Base-by-base conservation (phyloP, 2,888 invertebrate species). In the Torymus aiolomorphi region DNA sequence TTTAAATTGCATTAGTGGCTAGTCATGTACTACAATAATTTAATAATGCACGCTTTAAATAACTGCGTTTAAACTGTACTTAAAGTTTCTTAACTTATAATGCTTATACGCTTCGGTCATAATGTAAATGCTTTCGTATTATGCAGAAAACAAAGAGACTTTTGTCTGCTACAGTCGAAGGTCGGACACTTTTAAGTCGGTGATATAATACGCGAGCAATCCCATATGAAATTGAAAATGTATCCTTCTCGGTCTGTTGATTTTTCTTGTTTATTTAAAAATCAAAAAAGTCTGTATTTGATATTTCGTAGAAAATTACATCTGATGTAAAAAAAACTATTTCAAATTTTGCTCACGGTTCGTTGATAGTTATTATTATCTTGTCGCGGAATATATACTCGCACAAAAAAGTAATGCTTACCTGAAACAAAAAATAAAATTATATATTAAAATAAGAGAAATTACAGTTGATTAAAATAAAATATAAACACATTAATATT, bases 71-170 rank as follows among this genome's bases (percentile, higher is more conserved):
- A 52, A 71, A 52, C 61, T 51, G 51, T 57, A 51, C 52, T 71
- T 71, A 14, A 61, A 61, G 49, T 71, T 54, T 71, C 71, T 61
- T 71, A 51, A 61, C 61, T 52, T 71, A 61, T 52, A 63, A 31
- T 73, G 59, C 74, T 66, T 66, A 24, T 59, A 24, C 66, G 65
- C 42, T 42, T 66, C 51, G 66, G 16, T 24, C 4, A 24, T 75
- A 75, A 75, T n/a, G 24, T 66, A 66, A 63, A 66, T 66, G 65
- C 51, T 66, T 66, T 51, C 51, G 49, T 59, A 66, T 66, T 56
- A 59, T 59, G 66, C 20, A 12, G 57, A 51, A 75, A 66, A 75
- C 74, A 75, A 66, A 75, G 74, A 66, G 65, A 49, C 74, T 66
- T 66, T 75, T 75, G 74, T 75, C 57, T 12, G 56, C 51, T 51